A percentile compares a stretch with the other conserved stretches of the same genome.
Conservation (phyloP, 2,888 invertebrate species). For the Microctonus hyperodae region DNA sequence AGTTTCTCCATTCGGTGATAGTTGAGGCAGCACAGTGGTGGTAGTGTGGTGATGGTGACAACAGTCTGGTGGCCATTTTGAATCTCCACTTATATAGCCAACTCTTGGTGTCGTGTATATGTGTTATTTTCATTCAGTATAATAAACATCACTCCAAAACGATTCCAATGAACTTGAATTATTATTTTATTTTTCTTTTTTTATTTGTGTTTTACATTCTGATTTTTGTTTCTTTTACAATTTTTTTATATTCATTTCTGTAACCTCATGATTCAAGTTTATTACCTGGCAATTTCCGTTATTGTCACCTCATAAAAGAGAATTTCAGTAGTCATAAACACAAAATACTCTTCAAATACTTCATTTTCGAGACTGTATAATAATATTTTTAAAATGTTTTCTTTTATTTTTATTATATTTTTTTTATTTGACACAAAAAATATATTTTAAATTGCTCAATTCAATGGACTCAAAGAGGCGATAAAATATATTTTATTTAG, state of each 20-base stretch:
- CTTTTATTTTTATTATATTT: background rate
- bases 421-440: background rate
- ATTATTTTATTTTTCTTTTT: slow-evolving; percentile 18
- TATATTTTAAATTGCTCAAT: background rate
- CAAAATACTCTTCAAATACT: background rate
- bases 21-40: background rate
- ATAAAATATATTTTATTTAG: background rate
- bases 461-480: background rate
- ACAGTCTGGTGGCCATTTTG: slow-evolving; percentile 41
- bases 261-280: slow-evolving; percentile 8
- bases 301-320: background rate
- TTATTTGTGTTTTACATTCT: background rate
- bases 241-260: background rate
- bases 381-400: background rate
- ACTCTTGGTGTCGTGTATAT: background rate
- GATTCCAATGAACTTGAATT: slow-evolving; percentile 8
- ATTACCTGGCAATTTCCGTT: slow-evolving; percentile 4
- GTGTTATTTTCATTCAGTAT: background rate
- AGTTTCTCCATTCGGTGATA: slow-evolving; percentile 4
- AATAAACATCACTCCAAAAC: background rate
- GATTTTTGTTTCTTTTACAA: background rate
- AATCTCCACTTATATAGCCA: slow-evolving; percentile 30
- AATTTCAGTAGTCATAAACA: background rate
- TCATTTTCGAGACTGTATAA: background rate
- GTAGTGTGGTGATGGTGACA: background rate